phyloP scores from a whole-genome alignment of 2,113 vertebrate species.

The Delphinus delphis region DNA sequence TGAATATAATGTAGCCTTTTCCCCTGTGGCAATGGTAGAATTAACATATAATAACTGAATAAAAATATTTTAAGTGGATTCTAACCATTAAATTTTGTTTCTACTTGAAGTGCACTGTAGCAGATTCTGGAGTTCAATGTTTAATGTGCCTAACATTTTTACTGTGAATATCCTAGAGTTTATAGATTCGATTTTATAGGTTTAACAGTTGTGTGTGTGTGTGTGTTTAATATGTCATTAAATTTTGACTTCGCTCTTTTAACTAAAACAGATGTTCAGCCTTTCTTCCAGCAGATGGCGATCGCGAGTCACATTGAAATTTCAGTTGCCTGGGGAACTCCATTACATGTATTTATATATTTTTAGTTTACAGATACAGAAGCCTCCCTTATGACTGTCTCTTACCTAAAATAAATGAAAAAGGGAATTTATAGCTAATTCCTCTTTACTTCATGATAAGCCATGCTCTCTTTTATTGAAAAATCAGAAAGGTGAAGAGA shows the following conservation, averaged over 20 bases:
- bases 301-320: constrained; percentile 57
- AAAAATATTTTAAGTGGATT: constrained; percentile 11
- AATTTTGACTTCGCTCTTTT: background rate
- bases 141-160: background rate
- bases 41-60: background rate
- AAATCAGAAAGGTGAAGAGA: background rate
- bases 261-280: background rate
- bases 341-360: background rate
- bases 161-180: background rate
- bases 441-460: background rate
- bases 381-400: background rate
- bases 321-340: background rate
- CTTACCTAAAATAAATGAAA: background rate
- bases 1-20: background rate
- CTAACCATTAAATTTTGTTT: background rate
- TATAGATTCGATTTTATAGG: background rate
- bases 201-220: background rate
- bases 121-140: background rate
- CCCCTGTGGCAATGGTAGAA: background rate
- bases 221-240: background rate
- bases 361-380: constrained; percentile 7
- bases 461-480: background rate
- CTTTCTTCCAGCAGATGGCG: constrained; percentile 66
- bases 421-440: background rate
- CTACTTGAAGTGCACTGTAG: background rate